phyloP scores from a whole-genome alignment of 2,888 invertebrate genomes.

The Automeris io region DNA sequence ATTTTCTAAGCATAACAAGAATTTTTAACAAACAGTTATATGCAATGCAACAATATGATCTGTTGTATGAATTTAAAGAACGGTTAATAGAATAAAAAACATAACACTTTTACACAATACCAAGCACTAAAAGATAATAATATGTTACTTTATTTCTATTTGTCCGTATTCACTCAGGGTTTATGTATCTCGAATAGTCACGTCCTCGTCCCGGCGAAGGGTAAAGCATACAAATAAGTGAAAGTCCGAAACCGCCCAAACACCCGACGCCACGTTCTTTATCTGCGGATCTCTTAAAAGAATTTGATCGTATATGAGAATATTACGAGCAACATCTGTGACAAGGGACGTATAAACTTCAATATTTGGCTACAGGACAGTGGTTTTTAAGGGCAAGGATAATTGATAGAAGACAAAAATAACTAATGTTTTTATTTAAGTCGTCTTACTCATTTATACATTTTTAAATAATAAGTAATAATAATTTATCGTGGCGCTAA shows the following conservation, averaged over 20 bases:
- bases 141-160: conserved; percentile 77
- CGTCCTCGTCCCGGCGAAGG: conserved; percentile 68
- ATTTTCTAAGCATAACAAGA: too few relatives aligned
- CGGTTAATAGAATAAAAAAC: conserved; percentile 38
- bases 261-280: conserved; percentile 71
- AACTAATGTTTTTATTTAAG: too few relatives aligned
- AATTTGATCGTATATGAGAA: conserved; percentile 75
- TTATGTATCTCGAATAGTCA: conserved; percentile 78
- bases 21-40: too few relatives aligned
- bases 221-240: conserved; percentile 76
- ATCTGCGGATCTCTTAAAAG: conserved; percentile 74
- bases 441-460: too few relatives aligned
- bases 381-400: conserved; percentile 26
- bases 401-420: too few relatives aligned
- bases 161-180: conserved; percentile 76
- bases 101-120: conserved; percentile 53
- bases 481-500: too few relatives aligned
- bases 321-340: conserved; percentile 74
- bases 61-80: too few relatives aligned
- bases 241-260: conserved; percentile 69
- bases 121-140: conserved; percentile 70
- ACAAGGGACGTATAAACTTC: conserved; percentile 71
- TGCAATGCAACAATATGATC: too few relatives aligned
- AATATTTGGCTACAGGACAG: conserved; percentile 42
- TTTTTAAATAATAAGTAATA: too few relatives aligned